These are phyloP conservation scores for Elanus axillaris DNA, from an alignment of 2,113 vertebrate genomes.

Conservation along the genomic window DNA sequence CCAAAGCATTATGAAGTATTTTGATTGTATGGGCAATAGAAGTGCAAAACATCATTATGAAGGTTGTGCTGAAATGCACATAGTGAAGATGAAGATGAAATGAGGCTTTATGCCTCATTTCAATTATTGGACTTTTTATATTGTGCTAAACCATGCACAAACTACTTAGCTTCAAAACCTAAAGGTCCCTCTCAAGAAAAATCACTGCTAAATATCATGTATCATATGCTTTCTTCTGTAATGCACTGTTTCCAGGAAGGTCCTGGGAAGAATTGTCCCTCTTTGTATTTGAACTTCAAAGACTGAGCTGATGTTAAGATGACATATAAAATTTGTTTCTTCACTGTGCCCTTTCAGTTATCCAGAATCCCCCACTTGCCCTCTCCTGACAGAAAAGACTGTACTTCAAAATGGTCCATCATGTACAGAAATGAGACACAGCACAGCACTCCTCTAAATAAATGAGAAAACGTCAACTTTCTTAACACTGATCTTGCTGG, in stretches of 20 bases:
- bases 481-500: neutral
- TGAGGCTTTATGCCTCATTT: constrained; percentile 35
- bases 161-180: constrained; percentile 32
- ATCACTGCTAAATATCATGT: neutral
- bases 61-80: constrained; percentile 25
- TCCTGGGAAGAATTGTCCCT: neutral
- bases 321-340: neutral
- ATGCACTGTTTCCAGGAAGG: neutral
- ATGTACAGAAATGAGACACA: neutral
- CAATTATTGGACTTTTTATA: constrained; percentile 32
- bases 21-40: neutral
- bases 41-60: constrained; percentile 18
- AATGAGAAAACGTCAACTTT: neutral
- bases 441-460: neutral
- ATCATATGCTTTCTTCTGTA: neutral
- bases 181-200: constrained; percentile 46
- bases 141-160: constrained; percentile 50
- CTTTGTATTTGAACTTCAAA: neutral
- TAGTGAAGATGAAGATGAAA: constrained; percentile 14
- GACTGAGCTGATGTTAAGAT: neutral
- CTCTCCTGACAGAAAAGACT: neutral
- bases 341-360: neutral
- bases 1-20: constrained; percentile 1
- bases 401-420: neutral
- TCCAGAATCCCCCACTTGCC: neutral